These are phyloP conservation scores for Melitaea athalia DNA, from an alignment of 2,888 invertebrate species.

Conservation along the genomic window DNA sequence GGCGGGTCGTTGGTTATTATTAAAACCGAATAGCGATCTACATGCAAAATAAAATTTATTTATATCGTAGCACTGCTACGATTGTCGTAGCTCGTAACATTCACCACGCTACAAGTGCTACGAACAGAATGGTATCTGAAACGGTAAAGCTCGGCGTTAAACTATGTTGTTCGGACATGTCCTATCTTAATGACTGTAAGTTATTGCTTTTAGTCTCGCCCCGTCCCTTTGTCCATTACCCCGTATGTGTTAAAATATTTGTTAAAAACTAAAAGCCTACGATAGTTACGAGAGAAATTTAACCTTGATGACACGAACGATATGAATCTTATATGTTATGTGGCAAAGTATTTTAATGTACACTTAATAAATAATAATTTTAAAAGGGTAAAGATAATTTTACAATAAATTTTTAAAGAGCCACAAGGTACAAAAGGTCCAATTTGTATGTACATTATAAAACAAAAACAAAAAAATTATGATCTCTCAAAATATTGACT, in stretches of 20 bases:
- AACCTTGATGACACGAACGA: not conserved
- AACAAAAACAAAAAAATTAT: too few species aligned
- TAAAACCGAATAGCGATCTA: not conserved
- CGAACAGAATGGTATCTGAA: slow-evolving; percentile 19
- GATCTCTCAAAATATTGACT: too few species aligned
- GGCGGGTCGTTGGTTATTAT: too few species aligned
- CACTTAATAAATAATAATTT: too few species aligned
- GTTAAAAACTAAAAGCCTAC: not conserved
- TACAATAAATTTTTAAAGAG: too few species aligned
- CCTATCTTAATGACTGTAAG: slow-evolving; percentile 25
- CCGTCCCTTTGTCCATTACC: slow-evolving; percentile 12
- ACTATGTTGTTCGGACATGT: slow-evolving; percentile 20
- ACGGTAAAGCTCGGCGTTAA: slow-evolving; percentile 19
- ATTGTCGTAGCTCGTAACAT: slow-evolving; percentile 16
- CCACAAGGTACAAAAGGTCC: too few species aligned
- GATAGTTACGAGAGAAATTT: not conserved
- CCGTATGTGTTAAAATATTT: slow-evolving; percentile 2
- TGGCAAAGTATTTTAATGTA: too few species aligned
- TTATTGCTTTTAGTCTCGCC: slow-evolving; percentile 27
- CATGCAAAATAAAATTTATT: not conserved
- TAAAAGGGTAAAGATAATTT: too few species aligned
- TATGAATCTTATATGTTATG: too few species aligned
- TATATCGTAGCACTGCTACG: not conserved
- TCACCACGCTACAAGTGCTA: slow-evolving; percentile 16
- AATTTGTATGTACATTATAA: too few species aligned